Percentiles rank a stretch among this genome's conserved stretches.
These are phyloP conservation scores for Calameuta idolon DNA, from an alignment of 2,888 invertebrate genomes.

Conservation along the genomic window DNA sequence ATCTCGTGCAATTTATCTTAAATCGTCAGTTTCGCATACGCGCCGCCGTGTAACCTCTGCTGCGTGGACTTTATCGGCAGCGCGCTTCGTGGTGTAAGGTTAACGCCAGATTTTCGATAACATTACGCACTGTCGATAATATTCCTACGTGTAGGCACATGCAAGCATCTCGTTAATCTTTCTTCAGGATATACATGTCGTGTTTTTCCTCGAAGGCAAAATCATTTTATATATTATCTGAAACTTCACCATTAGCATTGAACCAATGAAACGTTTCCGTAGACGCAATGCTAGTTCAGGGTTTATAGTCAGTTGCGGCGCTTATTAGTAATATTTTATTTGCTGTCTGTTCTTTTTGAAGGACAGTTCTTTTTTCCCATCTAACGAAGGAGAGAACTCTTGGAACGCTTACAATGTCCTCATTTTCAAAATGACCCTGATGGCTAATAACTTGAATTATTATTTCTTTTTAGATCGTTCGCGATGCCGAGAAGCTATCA, in stretches of 20 bases:
- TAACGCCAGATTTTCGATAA: neutral
- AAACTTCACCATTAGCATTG: no score
- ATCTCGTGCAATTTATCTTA: neutral
- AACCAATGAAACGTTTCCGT: no score
- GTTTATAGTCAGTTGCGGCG: no score
- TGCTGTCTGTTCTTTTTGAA: no score
- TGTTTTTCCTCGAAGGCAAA: no score
- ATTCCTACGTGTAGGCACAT: neutral
- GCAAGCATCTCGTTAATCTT: neutral
- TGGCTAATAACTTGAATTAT: neutral
- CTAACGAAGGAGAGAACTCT: neutral
- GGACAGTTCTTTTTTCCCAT: neutral
- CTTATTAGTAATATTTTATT: no score
- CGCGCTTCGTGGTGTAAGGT: neutral
- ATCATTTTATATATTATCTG: no score
- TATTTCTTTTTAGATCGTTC: conserved; percentile 79
- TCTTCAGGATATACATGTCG: no score
- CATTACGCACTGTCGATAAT: neutral
- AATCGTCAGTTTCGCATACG: neutral
- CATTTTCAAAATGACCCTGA: neutral
- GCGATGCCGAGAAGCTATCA: conserved; percentile 94
- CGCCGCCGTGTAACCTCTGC: neutral
- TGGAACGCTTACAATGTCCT: neutral
- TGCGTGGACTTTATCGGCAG: neutral
- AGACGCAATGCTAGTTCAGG: no score